Percentiles rank a stretch among this genome's conserved stretches.
phyloP scores from a whole-genome alignment of 2,113 vertebrate genomes.

The Misgurnus mizolepis region DNA sequence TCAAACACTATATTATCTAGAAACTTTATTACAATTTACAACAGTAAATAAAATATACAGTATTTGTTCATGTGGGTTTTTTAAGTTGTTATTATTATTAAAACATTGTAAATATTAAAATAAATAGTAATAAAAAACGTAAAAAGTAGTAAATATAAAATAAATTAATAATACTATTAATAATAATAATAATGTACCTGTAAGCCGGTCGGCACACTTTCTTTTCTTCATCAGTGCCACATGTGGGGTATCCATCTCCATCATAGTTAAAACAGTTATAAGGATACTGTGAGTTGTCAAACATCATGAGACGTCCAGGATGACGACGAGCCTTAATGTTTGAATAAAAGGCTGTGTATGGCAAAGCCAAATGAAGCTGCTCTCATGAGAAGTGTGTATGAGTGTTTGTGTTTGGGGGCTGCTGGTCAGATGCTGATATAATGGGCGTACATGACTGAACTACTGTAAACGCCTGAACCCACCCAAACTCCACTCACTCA shows the following conservation, averaged over 20 bases:
- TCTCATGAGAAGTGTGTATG: slow-evolving; percentile 25
- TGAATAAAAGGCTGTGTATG: slow-evolving; percentile 22
- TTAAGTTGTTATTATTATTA: too few species aligned
- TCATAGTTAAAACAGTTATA: slow-evolving; percentile 98
- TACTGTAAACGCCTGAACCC: slow-evolving; percentile 64
- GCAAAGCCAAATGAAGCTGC: slow-evolving; percentile 35
- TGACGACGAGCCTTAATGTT: slow-evolving; percentile 29
- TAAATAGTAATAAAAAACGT: slow-evolving; percentile 1
- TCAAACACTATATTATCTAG: too few species aligned
- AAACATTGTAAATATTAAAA: not conserved
- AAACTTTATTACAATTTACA: too few species aligned
- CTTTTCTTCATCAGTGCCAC: slow-evolving; percentile 89
- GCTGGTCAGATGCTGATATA: slow-evolving; percentile 59
- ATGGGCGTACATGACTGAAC: slow-evolving; percentile 46
- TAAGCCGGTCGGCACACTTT: slow-evolving; percentile 92
- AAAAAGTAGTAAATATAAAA: slow-evolving; percentile 34
- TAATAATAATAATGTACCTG: slow-evolving; percentile 76
- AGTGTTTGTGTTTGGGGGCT: slow-evolving; percentile 25
- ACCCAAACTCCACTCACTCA: slow-evolving; percentile 54
- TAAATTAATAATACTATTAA: not conserved
- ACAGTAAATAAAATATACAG: too few species aligned
- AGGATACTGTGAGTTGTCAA: slow-evolving; percentile 93
- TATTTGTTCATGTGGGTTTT: too few species aligned
- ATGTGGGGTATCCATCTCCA: slow-evolving; percentile 88
- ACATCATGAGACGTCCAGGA: slow-evolving; percentile 75